Conservation (phyloP, 2,113 vertebrate genomes). For the Laticauda laticaudata region DNA sequence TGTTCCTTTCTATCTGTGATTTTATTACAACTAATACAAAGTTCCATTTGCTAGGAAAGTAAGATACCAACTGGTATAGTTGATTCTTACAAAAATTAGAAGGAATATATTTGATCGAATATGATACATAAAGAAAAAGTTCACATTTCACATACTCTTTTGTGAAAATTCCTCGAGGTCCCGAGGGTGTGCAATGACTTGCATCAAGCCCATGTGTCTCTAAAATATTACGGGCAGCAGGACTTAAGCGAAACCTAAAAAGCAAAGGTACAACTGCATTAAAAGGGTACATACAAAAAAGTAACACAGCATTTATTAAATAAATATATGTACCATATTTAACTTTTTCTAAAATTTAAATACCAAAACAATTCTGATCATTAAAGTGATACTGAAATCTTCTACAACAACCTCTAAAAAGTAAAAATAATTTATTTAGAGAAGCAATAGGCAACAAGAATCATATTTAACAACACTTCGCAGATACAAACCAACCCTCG, state of each 20-base stretch:
- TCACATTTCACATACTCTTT: conserved; percentile 84
- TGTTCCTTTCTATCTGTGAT: background rate
- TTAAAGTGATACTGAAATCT: background rate
- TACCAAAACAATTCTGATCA: conserved; percentile 22
- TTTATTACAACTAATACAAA: background rate
- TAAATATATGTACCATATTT: background rate
- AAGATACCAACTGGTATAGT: background rate
- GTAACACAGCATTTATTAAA: background rate
- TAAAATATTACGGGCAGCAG: conserved; percentile 91
- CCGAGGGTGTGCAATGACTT: conserved; percentile 77
- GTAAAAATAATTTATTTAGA: background rate
- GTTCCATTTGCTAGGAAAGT: background rate
- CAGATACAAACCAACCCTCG: background rate
- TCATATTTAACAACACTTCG: background rate
- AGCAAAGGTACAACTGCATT: background rate
- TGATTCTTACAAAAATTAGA: background rate
- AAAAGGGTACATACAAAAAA: background rate
- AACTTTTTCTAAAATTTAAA: background rate
- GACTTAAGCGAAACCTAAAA: conserved; percentile 86
- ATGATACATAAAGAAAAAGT: background rate
- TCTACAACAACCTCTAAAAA: background rate
- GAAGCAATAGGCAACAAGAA: background rate
- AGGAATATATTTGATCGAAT: background rate
- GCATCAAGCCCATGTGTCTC: conserved; percentile 82
- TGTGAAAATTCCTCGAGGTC: conserved; percentile 89